Base-by-base conservation (phyloP, 2,888 invertebrate species). In the Archips crataeganus region DNA sequence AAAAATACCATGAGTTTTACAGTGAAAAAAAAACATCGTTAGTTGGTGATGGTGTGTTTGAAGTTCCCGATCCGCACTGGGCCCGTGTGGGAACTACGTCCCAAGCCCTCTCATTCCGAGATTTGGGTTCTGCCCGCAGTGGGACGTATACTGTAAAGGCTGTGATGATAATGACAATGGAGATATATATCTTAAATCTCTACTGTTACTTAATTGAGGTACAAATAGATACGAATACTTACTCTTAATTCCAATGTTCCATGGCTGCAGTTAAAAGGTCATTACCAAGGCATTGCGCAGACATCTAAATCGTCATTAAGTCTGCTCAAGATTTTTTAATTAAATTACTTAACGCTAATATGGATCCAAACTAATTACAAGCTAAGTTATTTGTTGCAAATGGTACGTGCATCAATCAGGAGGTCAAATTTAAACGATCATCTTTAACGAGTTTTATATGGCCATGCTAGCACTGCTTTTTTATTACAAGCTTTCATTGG, bases 261-360 rank as follows among this genome's bases (percentile, higher is more conserved):
- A 6, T n/a, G 2, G 4, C 5, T 15, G 23, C 51, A 54, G 9
- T 54, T 54, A 23, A 54, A 54, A 9, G 0, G 15, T 23, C 23
- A 54, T 54, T 15, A 49, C n/a, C 2, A 49, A 6, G 8, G n/a
- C 49, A 5, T 49, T 13, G 49, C 49, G 5, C n/a, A 49, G 49
- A 49, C 49, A n/a, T 49, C 49, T 49, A 49, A 49, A 49, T 49
- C 49, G n/a, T 54, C 51, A 23, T 54, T 54, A 54, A 54, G 51
- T 23, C n/a, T 3, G 51, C 3, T 15, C 51, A 54, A 54, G 51
- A 23, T 54, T 9, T 15, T 54, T 54, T 15, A 49, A 54, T 54
- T 23, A 2, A 54, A 54, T 54, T 54, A 9, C 15, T 23, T 6
- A 4, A n/a, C n/a, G 8, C 51, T 15, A 23, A 8, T 54, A 54